These are phyloP conservation scores for Eurystomus gularis DNA, from an alignment of 2,113 vertebrate species.

Conservation along the genomic window DNA sequence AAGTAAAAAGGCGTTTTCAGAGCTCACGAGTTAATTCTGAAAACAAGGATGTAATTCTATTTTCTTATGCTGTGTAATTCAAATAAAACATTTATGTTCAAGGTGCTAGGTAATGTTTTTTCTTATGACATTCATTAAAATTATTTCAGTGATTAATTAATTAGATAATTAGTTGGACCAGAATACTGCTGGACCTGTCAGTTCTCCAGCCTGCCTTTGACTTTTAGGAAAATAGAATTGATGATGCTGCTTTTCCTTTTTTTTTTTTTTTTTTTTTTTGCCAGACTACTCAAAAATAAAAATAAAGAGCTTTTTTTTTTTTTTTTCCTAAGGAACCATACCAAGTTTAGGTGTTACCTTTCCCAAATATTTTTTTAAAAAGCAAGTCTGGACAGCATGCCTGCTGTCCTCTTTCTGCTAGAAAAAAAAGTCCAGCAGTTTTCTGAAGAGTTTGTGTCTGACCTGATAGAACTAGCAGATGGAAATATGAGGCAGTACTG, in stretches of 20 bases:
- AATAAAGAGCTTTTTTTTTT: background rate
- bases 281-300: background rate
- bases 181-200: background rate
- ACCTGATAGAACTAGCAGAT: background rate
- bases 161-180: background rate
- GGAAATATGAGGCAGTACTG: background rate
- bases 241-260: background rate
- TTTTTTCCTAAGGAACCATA: background rate
- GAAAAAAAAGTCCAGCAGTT: background rate
- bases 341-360: background rate
- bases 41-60: constrained; percentile 41
- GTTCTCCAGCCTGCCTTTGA: background rate
- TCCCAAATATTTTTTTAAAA: background rate
- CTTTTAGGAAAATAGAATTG: background rate
- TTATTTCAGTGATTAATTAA: background rate
- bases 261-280: background rate
- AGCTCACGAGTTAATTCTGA: constrained; percentile 32
- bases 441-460: background rate
- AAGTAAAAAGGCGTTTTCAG: background rate
- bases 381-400: background rate
- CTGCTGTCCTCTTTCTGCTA: background rate
- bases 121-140: background rate
- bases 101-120: constrained; percentile 34
- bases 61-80: constrained; percentile 18
- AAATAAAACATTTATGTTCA: constrained; percentile 49